phyloP scores from a whole-genome alignment of 1,140 invertebrate species.

The Calliphora vicina region DNA sequence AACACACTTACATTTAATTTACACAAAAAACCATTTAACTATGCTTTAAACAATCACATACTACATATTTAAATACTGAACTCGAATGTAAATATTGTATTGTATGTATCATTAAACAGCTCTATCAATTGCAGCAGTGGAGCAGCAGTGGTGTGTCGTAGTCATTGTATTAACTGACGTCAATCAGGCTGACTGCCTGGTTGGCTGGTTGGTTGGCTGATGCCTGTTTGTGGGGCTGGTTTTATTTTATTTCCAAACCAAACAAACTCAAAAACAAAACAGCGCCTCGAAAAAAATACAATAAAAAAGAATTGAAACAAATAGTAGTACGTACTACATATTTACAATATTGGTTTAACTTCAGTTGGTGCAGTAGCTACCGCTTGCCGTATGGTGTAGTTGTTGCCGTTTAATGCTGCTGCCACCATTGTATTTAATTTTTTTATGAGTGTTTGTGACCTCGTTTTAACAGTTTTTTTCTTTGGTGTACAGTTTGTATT shows the following conservation, averaged over 20 bases:
- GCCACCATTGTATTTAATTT: not conserved
- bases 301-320: not conserved
- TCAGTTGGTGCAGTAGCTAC: not conserved
- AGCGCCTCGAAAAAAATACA: not conserved
- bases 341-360: not conserved
- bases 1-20: not conserved
- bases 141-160: not conserved
- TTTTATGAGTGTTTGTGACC: not conserved
- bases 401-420: not conserved
- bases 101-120: not conserved
- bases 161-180: conserved; percentile 4
- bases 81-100: too few species aligned
- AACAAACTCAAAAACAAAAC: not conserved
- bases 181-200: not conserved
- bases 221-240: not conserved
- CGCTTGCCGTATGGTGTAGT: not conserved
- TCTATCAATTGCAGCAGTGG: not conserved
- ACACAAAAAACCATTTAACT: not conserved
- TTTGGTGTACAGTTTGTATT: not conserved
- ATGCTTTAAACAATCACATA: not conserved
- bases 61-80: not conserved
- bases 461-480: not conserved
- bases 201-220: not conserved
- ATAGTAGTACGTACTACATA: not conserved
- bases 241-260: too few species aligned